phyloP scores from a whole-genome alignment of 1,140 invertebrate genomes.

The Pemphigus obesinymphae region DNA sequence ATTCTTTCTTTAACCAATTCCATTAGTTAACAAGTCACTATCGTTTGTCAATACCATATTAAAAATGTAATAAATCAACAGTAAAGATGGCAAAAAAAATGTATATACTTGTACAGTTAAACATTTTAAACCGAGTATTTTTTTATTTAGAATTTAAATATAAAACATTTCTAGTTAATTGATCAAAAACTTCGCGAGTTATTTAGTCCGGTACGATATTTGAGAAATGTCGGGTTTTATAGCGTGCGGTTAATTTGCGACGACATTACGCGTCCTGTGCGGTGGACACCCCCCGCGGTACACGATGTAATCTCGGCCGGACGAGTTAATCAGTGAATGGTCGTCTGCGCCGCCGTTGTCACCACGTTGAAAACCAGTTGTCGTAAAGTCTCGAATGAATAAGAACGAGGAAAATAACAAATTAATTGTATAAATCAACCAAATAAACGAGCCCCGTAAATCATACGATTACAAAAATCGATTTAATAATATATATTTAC shows the following conservation, averaged over 20 bases:
- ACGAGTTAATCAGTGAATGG: conserved; percentile 1
- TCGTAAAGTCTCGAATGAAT: not conserved
- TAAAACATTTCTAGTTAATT: too few relatives aligned
- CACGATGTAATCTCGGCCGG: not conserved
- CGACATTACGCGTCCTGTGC: not conserved
- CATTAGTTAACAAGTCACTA: too few relatives aligned
- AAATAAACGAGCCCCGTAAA: not conserved
- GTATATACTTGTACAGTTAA: too few relatives aligned
- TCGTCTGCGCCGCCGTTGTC: not conserved
- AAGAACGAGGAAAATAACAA: not conserved
- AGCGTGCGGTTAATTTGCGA: not conserved
- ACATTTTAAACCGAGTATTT: too few relatives aligned
- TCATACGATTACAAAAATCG: not conserved
- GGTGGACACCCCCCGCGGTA: not conserved
- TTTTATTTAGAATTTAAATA: too few relatives aligned
- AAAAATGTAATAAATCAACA: too few relatives aligned
- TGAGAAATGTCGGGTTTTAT: too few relatives aligned
- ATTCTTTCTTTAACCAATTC: too few relatives aligned
- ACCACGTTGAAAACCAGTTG: conserved; percentile 2
- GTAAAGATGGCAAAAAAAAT: too few relatives aligned
- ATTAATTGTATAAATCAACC: conserved; percentile 15
- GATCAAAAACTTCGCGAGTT: too few relatives aligned
- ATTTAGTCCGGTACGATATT: too few relatives aligned
- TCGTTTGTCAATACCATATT: too few relatives aligned
- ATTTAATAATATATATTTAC: not conserved